Evolutionary conservation across 2,113 vertebrate genomes (phyloP), one percentile per base, ranked within the genome.

Genomic region (Sula dactylatra): DNA sequence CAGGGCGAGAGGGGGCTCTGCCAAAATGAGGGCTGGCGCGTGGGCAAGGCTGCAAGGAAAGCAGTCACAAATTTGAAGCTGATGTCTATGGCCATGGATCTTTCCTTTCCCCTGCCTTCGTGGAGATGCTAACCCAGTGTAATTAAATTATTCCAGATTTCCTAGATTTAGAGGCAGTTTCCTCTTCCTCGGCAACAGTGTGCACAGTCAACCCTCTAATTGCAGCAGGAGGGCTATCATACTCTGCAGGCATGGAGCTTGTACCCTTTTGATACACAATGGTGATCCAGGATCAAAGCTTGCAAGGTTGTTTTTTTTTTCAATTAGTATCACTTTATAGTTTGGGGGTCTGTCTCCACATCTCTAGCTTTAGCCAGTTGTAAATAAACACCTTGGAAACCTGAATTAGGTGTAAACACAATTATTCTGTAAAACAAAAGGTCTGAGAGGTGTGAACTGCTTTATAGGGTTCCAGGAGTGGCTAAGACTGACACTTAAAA

Each of bases 331-430:
- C 77, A 31, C 72, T 86, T 81, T 16, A 29, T 77, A 34, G 61
- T 79, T 86, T 78, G 64, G 55, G 26, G 10, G 18, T 73, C 34
- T 93, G 80, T 49, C 82, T 92, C 40, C 38, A 59, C 20, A 27
- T 77, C 55, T 88, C n/a, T 47, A 74, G 50, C 45, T 88, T 88
- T 58, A 92, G 16, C 52, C 38, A 49, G 32, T 29, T 91, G 66
- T 59, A 97, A 90, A 92, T 64, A 95, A 96, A 90, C n/a, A 50
- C 38, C 55, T 71, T 81, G 72, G 40, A 92, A 93, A 92, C 38
- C 31, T 20, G 32, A 74, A 82, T 86, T 90, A 81, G 69, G 55
- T 40, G 13, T 88, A 84, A 86, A 93, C 64, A 74, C 1, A 11
- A 42, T 81, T 50, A 72, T 95, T 71, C 77, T 67, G 44, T 65